Evolutionary conservation across 1,140 invertebrate genomes (phyloP).

Genomic region (Telenomus remus): DNA sequence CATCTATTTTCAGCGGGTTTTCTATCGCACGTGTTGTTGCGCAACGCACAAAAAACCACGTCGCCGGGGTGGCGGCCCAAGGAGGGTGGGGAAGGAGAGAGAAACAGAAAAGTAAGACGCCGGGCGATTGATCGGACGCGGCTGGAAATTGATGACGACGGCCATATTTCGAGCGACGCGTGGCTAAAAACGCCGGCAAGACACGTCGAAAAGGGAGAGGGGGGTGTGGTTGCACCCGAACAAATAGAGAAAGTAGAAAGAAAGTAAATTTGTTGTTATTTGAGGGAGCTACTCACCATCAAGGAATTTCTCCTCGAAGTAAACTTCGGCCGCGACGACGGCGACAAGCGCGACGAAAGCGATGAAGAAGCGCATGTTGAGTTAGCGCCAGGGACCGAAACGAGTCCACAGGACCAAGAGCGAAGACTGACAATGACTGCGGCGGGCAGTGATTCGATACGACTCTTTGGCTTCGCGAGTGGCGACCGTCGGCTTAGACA

Average conservation of each 20-base stretch:
- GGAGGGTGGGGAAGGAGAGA: background rate
- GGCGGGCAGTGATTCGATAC: conserved; percentile 10
- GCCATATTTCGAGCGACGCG: conserved; percentile 8
- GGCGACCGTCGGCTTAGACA: conserved; percentile 34
- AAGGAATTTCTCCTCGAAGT: conserved; percentile 83
- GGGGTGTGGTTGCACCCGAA: background rate
- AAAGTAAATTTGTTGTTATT: no score
- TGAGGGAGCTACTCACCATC: conserved; percentile 78
- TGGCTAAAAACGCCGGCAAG: conserved; percentile 21
- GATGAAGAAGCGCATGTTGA: conserved; percentile 76
- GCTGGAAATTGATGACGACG: no score
- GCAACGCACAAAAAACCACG: background rate
- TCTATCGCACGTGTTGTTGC: background rate
- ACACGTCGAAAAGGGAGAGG: background rate
- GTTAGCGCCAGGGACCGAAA: conserved; percentile 60
- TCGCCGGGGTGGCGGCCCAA: background rate
- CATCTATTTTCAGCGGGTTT: background rate
- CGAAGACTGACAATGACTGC: conserved; percentile 32
- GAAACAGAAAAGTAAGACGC: background rate
- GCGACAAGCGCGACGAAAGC: conserved; percentile 76
- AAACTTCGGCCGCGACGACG: conserved; percentile 76
- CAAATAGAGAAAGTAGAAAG: no score
- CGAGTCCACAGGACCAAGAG: conserved; percentile 65
- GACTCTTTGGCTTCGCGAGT: conserved; percentile 5
- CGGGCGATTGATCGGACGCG: conserved; percentile 24